Percentiles rank a stretch among this genome's conserved stretches.
Evolutionary conservation across 2,797 vertebrate species (phyloP).

Genomic region (Sandelia bainsii): DNA sequence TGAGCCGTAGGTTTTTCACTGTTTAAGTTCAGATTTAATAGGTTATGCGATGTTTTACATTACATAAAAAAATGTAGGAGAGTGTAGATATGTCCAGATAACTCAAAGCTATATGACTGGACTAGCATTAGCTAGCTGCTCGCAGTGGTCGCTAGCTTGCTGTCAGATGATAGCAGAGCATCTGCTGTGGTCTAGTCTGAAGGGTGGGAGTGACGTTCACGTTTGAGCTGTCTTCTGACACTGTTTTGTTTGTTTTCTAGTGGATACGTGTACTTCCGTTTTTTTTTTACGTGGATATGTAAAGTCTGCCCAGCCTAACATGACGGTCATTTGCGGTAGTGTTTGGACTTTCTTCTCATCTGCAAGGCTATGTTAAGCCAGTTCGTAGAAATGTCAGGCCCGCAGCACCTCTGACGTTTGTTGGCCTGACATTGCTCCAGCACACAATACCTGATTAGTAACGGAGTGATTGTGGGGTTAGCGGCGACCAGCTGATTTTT

Average conservation of each 20-base stretch:
- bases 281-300: background rate
- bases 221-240: constrained; percentile 6
- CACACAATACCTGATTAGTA: constrained; percentile 23
- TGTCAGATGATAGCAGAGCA: constrained; percentile 29
- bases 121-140: constrained; percentile 4
- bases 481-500: constrained; percentile 40
- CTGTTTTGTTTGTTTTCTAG: constrained; percentile 13
- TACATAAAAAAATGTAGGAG: accelerated
- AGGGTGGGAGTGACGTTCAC: constrained; percentile 17
- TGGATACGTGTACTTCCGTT: background rate
- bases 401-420: background rate
- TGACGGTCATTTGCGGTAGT: background rate
- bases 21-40: background rate
- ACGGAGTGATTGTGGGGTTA: constrained; percentile 14
- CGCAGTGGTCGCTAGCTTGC: background rate
- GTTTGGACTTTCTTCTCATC: background rate
- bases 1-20: background rate
- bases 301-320: background rate
- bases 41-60: background rate
- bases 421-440: background rate
- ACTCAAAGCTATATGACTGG: background rate
- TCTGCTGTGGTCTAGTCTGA: constrained; percentile 32
- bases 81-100: background rate
- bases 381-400: background rate
- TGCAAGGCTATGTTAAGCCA: background rate